Percentiles rank a stretch among this genome's conserved stretches.
Conservation (phyloP, 2,113 vertebrate genomes). For the Origma solitaria region DNA sequence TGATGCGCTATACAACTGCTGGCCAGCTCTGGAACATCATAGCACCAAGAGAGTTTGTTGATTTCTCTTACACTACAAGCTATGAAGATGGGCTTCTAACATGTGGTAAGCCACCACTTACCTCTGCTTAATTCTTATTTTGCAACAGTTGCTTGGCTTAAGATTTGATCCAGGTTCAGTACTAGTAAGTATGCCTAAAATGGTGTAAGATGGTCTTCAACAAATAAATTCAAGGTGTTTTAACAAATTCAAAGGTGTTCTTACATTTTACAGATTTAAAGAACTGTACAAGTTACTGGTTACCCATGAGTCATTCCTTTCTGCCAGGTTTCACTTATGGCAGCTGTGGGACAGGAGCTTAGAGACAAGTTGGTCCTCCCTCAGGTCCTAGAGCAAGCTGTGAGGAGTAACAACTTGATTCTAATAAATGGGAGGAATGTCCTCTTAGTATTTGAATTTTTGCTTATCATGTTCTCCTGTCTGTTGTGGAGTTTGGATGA, state of each 20-base stretch:
- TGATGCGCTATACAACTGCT: conserved; percentile 83
- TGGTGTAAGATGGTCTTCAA: not conserved
- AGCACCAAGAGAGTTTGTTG: conserved; percentile 84
- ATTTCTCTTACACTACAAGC: conserved; percentile 83
- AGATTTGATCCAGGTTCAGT: not conserved
- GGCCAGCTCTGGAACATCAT: conserved; percentile 85
- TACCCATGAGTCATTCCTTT: not conserved
- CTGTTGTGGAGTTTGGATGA: not conserved
- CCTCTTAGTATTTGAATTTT: not conserved
- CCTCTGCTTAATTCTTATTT: not conserved
- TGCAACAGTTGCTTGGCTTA: not conserved
- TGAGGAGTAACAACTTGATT: not conserved
- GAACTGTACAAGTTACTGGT: not conserved
- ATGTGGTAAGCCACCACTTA: conserved; percentile 73
- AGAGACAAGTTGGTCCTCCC: not conserved
- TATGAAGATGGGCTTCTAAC: conserved; percentile 80
- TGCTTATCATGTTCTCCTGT: not conserved
- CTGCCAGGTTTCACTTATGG: not conserved
- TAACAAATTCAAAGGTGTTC: not conserved
- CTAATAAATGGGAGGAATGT: not conserved
- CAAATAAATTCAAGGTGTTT: not conserved
- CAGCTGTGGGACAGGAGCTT: not conserved
- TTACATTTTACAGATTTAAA: not conserved
- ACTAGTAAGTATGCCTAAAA: not conserved
- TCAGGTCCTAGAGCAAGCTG: not conserved